Percentiles rank a stretch among this genome's conserved stretches.
phyloP scores from a whole-genome alignment of 2,888 invertebrate species.

The Thecophora atra region DNA sequence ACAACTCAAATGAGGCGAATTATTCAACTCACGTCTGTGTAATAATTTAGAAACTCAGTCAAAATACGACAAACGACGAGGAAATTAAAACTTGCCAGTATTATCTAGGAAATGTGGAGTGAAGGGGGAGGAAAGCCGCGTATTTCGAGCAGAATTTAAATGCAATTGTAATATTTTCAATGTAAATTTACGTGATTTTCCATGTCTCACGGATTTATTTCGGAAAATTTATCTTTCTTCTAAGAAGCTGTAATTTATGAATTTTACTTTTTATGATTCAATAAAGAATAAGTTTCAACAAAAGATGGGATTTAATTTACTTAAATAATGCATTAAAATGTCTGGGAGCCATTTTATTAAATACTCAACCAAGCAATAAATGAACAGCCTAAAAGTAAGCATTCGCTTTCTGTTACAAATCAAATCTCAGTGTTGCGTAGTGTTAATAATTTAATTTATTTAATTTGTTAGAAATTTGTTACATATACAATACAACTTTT shows the following conservation, averaged over 20 bases:
- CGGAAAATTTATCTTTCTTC: conserved; percentile 4
- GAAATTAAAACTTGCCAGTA: conserved; percentile 29
- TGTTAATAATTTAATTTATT: too few relatives aligned
- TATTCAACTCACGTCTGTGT: conserved; percentile 47
- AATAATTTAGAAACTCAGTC: conserved; percentile 45
- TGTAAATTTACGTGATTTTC: conserved; percentile 22
- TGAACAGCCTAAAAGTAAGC: too few relatives aligned
- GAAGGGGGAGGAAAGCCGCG: background rate
- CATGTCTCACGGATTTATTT: background rate
- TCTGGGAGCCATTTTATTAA: too few relatives aligned
- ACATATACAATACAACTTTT: too few relatives aligned
- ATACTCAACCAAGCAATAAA: too few relatives aligned
- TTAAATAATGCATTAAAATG: too few relatives aligned
- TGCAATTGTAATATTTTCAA: conserved; percentile 5
- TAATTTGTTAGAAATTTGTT: too few relatives aligned
- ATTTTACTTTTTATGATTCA: background rate
- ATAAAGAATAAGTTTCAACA: background rate
- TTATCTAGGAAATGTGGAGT: conserved; percentile 6
- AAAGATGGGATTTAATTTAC: too few relatives aligned
- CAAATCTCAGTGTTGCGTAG: too few relatives aligned
- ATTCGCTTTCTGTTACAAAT: too few relatives aligned
- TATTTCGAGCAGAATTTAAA: background rate
- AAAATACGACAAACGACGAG: background rate
- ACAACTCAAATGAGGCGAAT: conserved; percentile 35
- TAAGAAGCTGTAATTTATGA: conserved; percentile 7